These are phyloP conservation scores for Pollenia griseotomentosa DNA, from an alignment of 2,888 invertebrate species.

Conservation along the genomic window DNA sequence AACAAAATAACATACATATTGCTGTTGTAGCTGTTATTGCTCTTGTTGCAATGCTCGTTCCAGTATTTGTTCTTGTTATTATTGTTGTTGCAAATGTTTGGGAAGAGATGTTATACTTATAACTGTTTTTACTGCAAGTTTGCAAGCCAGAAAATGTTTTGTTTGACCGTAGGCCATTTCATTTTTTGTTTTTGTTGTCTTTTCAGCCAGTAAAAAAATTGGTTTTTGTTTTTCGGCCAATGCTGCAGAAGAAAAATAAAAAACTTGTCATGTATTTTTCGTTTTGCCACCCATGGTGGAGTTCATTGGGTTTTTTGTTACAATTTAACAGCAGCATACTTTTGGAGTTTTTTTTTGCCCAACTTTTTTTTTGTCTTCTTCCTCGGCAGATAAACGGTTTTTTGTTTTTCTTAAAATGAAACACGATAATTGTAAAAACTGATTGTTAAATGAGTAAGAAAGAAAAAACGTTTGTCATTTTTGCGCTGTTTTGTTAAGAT, in stretches of 20 bases:
- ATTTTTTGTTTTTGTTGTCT: constrained; percentile 24
- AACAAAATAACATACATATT: constrained; percentile 6
- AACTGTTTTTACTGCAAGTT: constrained; percentile 62
- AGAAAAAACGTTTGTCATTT: constrained; percentile 41
- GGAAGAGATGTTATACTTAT: constrained; percentile 74
- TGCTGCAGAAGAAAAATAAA: constrained; percentile 73
- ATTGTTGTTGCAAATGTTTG: constrained; percentile 64
- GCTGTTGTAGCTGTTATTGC: constrained; percentile 34
- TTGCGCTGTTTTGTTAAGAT: constrained; percentile 15
- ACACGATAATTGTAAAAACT: constrained; percentile 70
- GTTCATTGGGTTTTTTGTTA: constrained; percentile 76
- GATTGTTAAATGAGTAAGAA: constrained; percentile 43
- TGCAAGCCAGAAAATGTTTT: constrained; percentile 52
- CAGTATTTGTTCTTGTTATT: constrained; percentile 57
- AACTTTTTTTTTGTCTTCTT: constrained; percentile 21
- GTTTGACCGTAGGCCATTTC: constrained; percentile 66
- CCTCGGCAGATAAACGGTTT: constrained; percentile 27
- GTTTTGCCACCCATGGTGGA: constrained; percentile 79
- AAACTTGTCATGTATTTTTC: constrained; percentile 75
- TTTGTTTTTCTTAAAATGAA: constrained; percentile 46
- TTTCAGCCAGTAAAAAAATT: constrained; percentile 13
- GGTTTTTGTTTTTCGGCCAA: constrained; percentile 75
- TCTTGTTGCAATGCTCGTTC: constrained; percentile 58
- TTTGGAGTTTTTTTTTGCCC: constrained; percentile 11
- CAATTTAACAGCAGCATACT: constrained; percentile 54